Evolutionary conservation across 2,113 vertebrate species (phyloP).

Genomic region (Pseudois nayaur): DNA sequence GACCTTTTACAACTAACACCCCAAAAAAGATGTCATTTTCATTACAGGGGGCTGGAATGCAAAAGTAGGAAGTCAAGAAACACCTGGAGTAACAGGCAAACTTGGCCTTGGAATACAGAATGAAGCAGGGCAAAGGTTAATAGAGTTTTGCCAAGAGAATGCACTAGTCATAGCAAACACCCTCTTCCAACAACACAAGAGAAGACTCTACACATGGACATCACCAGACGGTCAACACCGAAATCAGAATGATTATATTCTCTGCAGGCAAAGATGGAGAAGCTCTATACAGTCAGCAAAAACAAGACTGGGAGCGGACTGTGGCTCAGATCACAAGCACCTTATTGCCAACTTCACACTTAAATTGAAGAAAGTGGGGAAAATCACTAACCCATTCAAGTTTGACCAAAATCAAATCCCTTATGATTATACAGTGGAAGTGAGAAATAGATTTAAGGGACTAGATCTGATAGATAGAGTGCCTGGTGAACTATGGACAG

Average conservation of each 20-base stretch:
- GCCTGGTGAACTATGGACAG: background rate
- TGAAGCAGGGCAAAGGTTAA: background rate
- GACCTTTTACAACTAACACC: background rate
- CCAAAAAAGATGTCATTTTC: background rate
- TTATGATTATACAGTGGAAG: background rate
- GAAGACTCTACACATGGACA: background rate
- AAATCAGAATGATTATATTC: background rate
- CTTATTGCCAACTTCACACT: background rate
- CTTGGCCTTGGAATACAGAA: background rate
- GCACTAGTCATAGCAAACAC: background rate
- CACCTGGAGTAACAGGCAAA: background rate
- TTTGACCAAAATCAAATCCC: background rate
- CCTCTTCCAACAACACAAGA: background rate
- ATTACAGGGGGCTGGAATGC: background rate
- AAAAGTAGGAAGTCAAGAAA: background rate
- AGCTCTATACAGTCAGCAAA: background rate
- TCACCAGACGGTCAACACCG: background rate
- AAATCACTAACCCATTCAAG: background rate
- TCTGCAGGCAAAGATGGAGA: background rate
- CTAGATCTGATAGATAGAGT: background rate
- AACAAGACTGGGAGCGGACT: background rate
- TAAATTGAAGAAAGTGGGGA: background rate
- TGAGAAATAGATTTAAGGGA: background rate
- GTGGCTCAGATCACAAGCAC: background rate
- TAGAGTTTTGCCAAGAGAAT: background rate